Base-by-base conservation (phyloP, 2,113 vertebrate genomes). In the Carlito syrichta region DNA sequence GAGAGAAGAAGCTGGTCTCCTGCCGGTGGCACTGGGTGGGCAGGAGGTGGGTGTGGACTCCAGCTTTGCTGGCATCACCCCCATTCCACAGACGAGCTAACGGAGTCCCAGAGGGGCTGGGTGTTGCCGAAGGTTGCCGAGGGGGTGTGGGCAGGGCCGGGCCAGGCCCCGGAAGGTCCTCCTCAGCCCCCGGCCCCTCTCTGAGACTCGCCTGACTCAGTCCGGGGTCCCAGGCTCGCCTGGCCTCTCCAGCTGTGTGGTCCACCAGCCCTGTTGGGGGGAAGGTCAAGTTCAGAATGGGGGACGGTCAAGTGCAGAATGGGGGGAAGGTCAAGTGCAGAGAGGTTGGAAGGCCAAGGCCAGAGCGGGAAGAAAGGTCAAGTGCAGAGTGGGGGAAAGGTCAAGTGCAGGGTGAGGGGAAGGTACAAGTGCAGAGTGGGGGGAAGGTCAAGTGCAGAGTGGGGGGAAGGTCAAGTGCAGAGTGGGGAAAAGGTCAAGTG, bases 301-400 rank as follows among this genome's bases (percentile, higher is more conserved):
- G 50, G 23, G 54, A 56, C 79, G 43, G 6, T n/a, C n/a, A n/a
- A n/a, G n/a, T n/a, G n/a, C n/a, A n/a, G n/a, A n/a, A n/a, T n/a
- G 4, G 17, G 45, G 1, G 30, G 23, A 7, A 30, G 27, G 14
- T 6, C 3, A 16, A 17, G 5, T 32, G 35, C 35, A 19, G 20
- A 56, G 66, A n/a, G n/a, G n/a, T n/a, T n/a, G n/a, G n/a, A n/a
- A n/a, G n/a, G n/a, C n/a, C n/a, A n/a, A n/a, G n/a, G n/a, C n/a
- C n/a, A n/a, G n/a, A n/a, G n/a, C n/a, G n/a, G 4, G 17, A 48
- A 2, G 30, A 19, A 7, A 30, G 27, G 14, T 6, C 3, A 16
- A 17, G 5, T 32, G 35, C 35, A 19, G 20, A 56, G 38, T 27
- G 50, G 23, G 54, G 63, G 30, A 19, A 7, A 30, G 27, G 14